A percentile compares a stretch with the other conserved stretches of the same genome.
phyloP scores from a whole-genome alignment of 2,113 vertebrate species.

The Varanus salvator region DNA sequence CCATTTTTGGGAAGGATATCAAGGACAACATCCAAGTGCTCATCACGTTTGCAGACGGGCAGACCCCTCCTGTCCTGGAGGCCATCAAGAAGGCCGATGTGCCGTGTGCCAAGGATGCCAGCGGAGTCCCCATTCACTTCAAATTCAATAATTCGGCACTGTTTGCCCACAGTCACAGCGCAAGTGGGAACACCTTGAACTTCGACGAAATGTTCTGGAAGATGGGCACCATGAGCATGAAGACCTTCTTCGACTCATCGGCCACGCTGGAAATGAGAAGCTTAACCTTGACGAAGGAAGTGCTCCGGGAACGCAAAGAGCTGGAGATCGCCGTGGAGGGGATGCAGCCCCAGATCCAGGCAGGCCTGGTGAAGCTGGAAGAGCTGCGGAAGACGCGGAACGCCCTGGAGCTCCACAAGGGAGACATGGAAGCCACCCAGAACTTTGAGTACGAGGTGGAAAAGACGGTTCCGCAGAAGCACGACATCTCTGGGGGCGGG shows the following conservation, averaged over 20 bases:
- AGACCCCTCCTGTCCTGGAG: conserved; percentile 24
- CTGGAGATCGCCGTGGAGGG: conserved; percentile 30
- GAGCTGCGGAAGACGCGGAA: conserved; percentile 31
- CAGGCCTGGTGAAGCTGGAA: conserved; percentile 2
- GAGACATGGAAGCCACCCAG: conserved; percentile 30
- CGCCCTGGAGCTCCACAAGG: conserved; percentile 21
- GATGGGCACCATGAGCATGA: conserved; percentile 39
- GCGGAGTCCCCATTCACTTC: neutral
- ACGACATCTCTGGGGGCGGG: neutral
- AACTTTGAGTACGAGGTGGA: conserved; percentile 47
- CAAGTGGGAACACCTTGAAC: neutral
- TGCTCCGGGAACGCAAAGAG: conserved; percentile 1
- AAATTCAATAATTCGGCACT: too few species aligned
- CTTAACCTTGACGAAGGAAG: conserved; percentile 35
- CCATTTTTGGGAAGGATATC: conserved; percentile 53
- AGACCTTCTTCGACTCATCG: conserved; percentile 32
- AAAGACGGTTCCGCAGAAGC: neutral
- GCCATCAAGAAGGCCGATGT: conserved; percentile 31
- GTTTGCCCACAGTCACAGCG: neutral
- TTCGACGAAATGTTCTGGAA: conserved; percentile 42
- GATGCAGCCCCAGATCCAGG: conserved; percentile 37
- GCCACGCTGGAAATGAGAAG: neutral
- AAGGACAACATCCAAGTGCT: conserved; percentile 41
- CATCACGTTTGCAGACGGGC: conserved; percentile 44
- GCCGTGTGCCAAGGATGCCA: conserved; percentile 18